phyloP scores from a whole-genome alignment of 2,888 invertebrate genomes.

The Vandiemenella viatica region DNA sequence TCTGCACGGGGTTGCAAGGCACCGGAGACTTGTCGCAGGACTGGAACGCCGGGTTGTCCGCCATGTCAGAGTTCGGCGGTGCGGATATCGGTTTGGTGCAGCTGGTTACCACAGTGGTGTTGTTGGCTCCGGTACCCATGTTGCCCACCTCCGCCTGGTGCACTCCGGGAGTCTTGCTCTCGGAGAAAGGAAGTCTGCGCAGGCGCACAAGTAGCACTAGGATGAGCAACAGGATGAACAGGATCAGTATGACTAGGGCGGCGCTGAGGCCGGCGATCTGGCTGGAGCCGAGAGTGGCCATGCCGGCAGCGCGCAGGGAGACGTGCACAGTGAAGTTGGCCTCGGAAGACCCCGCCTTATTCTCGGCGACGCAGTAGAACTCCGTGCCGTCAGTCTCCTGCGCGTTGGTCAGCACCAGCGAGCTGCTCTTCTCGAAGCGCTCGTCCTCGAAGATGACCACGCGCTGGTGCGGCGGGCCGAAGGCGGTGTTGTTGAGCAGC shows the following conservation, averaged over 20 bases:
- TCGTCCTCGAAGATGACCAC: constrained; percentile 63
- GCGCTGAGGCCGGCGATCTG: constrained; percentile 77
- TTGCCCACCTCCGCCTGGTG: constrained; percentile 42
- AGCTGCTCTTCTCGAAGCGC: constrained; percentile 57
- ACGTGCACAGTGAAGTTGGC: constrained; percentile 81
- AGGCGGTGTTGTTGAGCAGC: constrained; percentile 59
- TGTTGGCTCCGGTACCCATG: constrained; percentile 21
- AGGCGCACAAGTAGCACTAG: constrained; percentile 59
- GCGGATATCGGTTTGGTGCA: constrained; percentile 9
- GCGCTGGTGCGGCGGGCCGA: constrained; percentile 61
- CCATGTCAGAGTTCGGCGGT: constrained; percentile 10
- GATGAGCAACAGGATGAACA: constrained; percentile 56
- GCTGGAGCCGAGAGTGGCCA: constrained; percentile 66
- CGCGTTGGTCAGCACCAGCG: constrained; percentile 62
- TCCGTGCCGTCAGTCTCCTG: constrained; percentile 70
- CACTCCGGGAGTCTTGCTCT: constrained; percentile 61
- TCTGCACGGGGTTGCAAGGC: constrained; percentile 49
- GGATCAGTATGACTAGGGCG: constrained; percentile 59
- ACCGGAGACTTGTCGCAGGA: constrained; percentile 31
- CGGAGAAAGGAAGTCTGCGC: constrained; percentile 54
- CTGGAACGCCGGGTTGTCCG: constrained; percentile 22
- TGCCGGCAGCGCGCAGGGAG: constrained; percentile 58
- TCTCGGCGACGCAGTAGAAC: constrained; percentile 81
- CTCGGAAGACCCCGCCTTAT: constrained; percentile 73
- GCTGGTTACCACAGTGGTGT: constrained; percentile 8